These are phyloP conservation scores for Lasiurus borealis DNA, from an alignment of 2,113 vertebrate genomes.

Conservation along the genomic window DNA sequence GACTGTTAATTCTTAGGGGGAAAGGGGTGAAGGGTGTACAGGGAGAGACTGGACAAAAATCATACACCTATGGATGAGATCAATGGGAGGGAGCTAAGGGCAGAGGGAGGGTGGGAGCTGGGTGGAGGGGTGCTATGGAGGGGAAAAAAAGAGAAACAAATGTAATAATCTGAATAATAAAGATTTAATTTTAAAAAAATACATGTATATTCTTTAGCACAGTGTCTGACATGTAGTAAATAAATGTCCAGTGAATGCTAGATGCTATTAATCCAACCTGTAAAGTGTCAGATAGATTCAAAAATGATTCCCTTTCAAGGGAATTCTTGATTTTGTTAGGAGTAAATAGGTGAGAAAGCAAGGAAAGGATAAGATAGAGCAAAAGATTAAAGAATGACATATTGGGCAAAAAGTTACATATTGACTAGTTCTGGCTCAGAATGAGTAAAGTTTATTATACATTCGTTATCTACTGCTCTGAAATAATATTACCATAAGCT, in stretches of 20 bases:
- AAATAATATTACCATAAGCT: neutral
- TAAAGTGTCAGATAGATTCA: neutral
- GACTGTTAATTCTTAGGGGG: too few species aligned
- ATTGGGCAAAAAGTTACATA: neutral
- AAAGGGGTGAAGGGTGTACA: too few species aligned
- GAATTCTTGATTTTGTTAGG: constrained; percentile 62
- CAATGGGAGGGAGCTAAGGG: too few species aligned
- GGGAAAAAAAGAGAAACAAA: too few species aligned
- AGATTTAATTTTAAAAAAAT: too few species aligned
- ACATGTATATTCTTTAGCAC: neutral
- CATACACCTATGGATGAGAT: too few species aligned
- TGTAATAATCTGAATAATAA: too few species aligned
- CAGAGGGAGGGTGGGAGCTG: too few species aligned
- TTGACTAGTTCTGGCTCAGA: neutral
- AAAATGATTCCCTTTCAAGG: neutral
- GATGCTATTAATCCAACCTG: neutral
- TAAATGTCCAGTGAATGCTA: neutral
- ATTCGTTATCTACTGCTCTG: neutral
- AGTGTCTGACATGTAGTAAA: neutral
- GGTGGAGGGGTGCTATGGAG: too few species aligned
- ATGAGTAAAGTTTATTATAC: neutral
- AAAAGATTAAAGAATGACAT: neutral
- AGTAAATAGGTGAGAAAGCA: neutral
- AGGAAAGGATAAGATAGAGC: constrained; percentile 19
- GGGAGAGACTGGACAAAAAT: too few species aligned